Conservation (phyloP, 2,797 vertebrate genomes). For the Chromobotia macracanthus region DNA sequence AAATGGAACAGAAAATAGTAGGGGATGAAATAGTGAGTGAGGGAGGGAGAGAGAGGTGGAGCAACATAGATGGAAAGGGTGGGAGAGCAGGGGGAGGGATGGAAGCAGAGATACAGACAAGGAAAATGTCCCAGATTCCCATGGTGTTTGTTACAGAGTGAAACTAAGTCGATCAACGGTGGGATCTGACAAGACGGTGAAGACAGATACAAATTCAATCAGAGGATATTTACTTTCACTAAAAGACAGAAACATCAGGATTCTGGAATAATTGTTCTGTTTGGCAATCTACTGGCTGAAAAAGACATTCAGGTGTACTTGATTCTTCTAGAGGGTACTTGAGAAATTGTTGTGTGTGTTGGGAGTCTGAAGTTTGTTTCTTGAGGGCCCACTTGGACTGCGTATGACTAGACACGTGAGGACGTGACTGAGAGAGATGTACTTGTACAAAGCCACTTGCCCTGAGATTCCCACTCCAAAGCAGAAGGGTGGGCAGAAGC, state of each 20-base stretch:
- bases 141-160: slow-evolving; percentile 73
- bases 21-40: slow-evolving; percentile 40
- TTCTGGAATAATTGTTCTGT: slow-evolving; percentile 2
- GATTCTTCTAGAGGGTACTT: background rate
- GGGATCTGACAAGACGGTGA: slow-evolving; percentile 68
- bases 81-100: slow-evolving; percentile 41
- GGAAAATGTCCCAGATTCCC: slow-evolving; percentile 71
- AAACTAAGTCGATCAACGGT: slow-evolving; percentile 70
- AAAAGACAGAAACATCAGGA: slow-evolving; percentile 8
- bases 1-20: slow-evolving; percentile 22
- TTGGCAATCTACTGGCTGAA: background rate
- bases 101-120: slow-evolving; percentile 47
- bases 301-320: background rate
- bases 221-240: slow-evolving; percentile 5
- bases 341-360: background rate
- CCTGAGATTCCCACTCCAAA: slow-evolving; percentile 83
- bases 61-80: slow-evolving; percentile 57
- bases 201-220: slow-evolving; percentile 13
- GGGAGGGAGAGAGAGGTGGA: slow-evolving; percentile 63
- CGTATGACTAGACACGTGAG: background rate
- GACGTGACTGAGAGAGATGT: slow-evolving; percentile 73
- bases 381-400: slow-evolving; percentile 1
- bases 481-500: slow-evolving; percentile 72
- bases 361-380: background rate
- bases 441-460: slow-evolving; percentile 86